A percentile compares a stretch with the other conserved stretches of the same genome.
Evolutionary conservation across 2,797 vertebrate species (phyloP).

Genomic region (Tachyglossus aculeatus): DNA sequence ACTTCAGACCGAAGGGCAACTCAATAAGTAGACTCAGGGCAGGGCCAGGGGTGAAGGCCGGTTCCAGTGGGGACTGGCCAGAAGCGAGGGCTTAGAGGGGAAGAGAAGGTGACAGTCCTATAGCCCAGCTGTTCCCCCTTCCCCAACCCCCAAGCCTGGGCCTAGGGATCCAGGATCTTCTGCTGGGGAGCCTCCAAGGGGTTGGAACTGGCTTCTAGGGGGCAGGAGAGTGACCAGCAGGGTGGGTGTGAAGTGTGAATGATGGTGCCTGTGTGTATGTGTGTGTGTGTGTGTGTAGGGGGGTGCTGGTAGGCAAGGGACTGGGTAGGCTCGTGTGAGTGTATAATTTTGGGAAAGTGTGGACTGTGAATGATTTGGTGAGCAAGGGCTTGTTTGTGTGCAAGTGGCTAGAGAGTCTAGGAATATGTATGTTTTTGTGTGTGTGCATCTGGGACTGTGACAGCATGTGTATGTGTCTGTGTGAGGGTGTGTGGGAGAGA

Average conservation of each 20-base stretch:
- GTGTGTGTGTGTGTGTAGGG: neutral
- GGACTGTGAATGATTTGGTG: neutral
- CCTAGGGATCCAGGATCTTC: too few relatives aligned
- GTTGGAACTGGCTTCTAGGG: neutral
- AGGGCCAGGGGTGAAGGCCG: neutral
- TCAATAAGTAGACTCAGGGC: neutral
- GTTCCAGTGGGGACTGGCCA: neutral
- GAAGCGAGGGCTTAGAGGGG: neutral
- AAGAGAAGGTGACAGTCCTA: neutral
- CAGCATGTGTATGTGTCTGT: neutral
- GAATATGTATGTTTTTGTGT: neutral
- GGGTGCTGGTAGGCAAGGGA: neutral
- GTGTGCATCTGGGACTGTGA: neutral
- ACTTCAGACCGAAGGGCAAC: too few relatives aligned
- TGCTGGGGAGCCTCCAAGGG: neutral
- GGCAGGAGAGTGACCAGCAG: neutral
- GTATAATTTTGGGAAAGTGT: neutral
- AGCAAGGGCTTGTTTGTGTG: neutral
- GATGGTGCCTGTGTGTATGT: neutral
- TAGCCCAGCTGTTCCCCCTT: neutral
- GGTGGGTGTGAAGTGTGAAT: neutral
- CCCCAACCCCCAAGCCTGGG: neutral
- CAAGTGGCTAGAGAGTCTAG: neutral
- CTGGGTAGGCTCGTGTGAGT: neutral
- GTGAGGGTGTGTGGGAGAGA: neutral